Base-by-base conservation (phyloP, 1,140 invertebrate genomes). In the Ladona fulva region DNA sequence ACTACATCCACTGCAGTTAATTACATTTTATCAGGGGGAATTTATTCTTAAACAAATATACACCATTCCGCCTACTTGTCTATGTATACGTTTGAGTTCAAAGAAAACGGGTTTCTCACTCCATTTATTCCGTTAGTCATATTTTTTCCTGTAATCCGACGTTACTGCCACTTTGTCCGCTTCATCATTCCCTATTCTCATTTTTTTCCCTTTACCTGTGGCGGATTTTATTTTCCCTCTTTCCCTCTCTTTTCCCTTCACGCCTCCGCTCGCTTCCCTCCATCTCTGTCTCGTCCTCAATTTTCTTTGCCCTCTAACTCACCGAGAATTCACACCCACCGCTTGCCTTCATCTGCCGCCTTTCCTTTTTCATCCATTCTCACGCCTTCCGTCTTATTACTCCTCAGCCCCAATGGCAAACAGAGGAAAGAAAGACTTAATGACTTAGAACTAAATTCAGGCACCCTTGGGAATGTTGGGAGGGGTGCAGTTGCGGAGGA, bases 371-470 rank as follows among this genome's bases (percentile, higher is more conserved):
- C 10, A 52, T 10, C 10, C 44, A 11, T 19, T 66, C 12, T 66
- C 52, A 66, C 52, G 16, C 52, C 52, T 22, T 16, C 52, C 52
- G n/a, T 66, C 52, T 66, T 66, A 66, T 66, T 66, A 16, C 29
- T 37, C 52, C 52, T 19, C 52, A 66, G 52, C 52, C 3, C 52
- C 52, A 10, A 52, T 52, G 44, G 19, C 44, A 66, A 66, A 66
- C 52, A 66, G 52, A 16, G 52, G n/a, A 66, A 66, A 66, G 52
- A 66, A 66, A 66, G 52, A 66, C 52, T 66, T 66, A 66, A 66
- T 66, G 52, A 66, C 52, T 66, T 66, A 66, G 52, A 66, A 66
- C 52, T 66, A 66, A 66, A 19, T 66, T 66, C 52, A 22, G 52
- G 52, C 52, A 66, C 52, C 52, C 52, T 16, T 66, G 52, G 52